Base-by-base conservation (phyloP, 1,140 invertebrate genomes). In the Hylaeus anthracinus region DNA sequence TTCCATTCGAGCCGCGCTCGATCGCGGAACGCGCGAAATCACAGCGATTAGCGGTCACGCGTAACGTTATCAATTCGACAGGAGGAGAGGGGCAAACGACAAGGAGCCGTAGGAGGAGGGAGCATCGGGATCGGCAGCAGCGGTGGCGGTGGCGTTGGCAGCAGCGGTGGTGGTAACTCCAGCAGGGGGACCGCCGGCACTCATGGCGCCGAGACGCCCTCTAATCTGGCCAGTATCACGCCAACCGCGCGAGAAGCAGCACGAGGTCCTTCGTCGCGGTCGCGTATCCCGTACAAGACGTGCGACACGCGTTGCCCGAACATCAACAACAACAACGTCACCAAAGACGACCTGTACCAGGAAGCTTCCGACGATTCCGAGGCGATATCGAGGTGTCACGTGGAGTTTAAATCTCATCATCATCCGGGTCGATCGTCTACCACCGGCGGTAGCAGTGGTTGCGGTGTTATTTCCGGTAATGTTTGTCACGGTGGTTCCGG, bases 141-240 rank as follows among this genome's bases (percentile, higher is more conserved):
- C 43, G n/a, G 79, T 71, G 63, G 72, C 41, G 86, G 84, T 63
- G 75, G 73, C 51, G 39, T 66, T 15, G 37, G 70, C 12, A 53
- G 76, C 51, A 58, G 72, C 61, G 81, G 86, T 66, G 80, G 85
- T 81, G 75, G 82, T 70, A 84, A 81, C 79, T 79, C 77, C 82
- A 86, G 86, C 84, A 88, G 88, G 89, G 89, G 89, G 72, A 86
- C 88, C 79, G 82, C 80, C 81, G 72, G 84, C 81, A 90, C 88
- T 86, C 89, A 89, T 83, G 88, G 88, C 82, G 85, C 84, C 78
- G 92, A 91, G 88, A 88, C 91, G 88, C 87, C 89, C 88, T 88
- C 90, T 90, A 91, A 92, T 90, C 90, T 91, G 81, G 86, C 90
- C 91, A 93, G 92, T 93, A 90, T 92, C 91, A 92, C 92, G 91